phyloP scores from a whole-genome alignment of 2,888 invertebrate genomes.

The Leucophenga maculata region DNA sequence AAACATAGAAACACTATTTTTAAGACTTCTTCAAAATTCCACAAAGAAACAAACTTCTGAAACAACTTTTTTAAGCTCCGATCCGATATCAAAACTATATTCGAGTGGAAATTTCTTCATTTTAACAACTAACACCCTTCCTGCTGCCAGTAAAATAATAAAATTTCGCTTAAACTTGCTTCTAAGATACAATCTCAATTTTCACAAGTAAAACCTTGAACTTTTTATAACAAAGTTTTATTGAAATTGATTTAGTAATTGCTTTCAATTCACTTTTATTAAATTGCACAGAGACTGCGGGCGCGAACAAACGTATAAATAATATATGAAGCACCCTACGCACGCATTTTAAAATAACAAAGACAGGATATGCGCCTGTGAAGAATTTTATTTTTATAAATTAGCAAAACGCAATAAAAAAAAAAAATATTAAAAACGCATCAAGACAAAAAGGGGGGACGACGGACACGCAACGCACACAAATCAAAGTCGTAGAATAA shows the following conservation, averaged over 20 bases:
- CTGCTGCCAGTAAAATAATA: no score
- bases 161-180: no score
- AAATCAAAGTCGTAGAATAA: slow-evolving; percentile 12
- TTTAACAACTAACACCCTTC: no score
- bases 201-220: no score
- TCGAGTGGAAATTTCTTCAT: no score
- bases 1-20: no score
- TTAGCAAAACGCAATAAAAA: slow-evolving; percentile 7
- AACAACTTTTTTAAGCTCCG: no score
- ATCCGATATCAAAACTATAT: no score
- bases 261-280: slow-evolving; percentile 15
- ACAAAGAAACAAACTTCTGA: no score
- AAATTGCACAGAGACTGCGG: not conserved
- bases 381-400: slow-evolving; percentile 23
- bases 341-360: not conserved
- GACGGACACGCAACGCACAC: not conserved
- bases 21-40: no score
- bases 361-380: slow-evolving; percentile 15
- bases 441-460: not conserved
- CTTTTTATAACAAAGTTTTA: not conserved
- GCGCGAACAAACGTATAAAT: not conserved
- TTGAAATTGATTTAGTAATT: slow-evolving; percentile 5
- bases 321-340: not conserved
- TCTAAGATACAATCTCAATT: no score
- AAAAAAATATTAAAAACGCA: not conserved